These are phyloP conservation scores for Apantesis nais DNA, from an alignment of 2,888 invertebrate species.

Conservation along the genomic window DNA sequence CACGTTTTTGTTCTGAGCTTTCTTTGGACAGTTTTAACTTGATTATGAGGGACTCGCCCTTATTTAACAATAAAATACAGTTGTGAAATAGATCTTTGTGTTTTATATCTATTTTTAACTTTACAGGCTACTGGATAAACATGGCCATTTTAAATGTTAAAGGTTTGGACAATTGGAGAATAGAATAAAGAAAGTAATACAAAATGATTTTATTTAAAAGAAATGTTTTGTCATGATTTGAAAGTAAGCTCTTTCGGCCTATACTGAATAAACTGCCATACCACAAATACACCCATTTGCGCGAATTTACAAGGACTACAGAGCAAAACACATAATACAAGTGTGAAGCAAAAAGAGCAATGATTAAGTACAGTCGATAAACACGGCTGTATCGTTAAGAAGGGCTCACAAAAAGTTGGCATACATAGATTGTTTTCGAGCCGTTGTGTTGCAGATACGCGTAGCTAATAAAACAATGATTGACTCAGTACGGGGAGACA, in stretches of 20 bases:
- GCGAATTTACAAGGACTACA: neutral
- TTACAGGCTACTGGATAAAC: neutral
- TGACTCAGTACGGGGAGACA: conserved; percentile 69
- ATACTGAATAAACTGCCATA: conserved; percentile 24
- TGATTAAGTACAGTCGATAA: conserved; percentile 36
- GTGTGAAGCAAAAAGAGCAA: conserved; percentile 20
- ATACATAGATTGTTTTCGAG: conserved; percentile 51
- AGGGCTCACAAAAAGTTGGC: conserved; percentile 34
- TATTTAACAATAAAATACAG: neutral
- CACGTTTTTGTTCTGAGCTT: conserved; percentile 21
- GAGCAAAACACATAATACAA: neutral
- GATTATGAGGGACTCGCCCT: neutral
- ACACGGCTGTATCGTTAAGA: conserved; percentile 36
- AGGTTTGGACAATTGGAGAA: neutral
- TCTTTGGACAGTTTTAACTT: conserved; percentile 3
- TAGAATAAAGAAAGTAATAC: neutral
- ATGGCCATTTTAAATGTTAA: neutral
- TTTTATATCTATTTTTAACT: conserved; percentile 1
- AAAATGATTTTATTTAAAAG: neutral
- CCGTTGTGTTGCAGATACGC: conserved; percentile 45
- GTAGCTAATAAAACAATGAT: conserved; percentile 81
- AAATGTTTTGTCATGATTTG: neutral
- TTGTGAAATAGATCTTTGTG: conserved; percentile 3
- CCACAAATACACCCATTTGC: conserved; percentile 7
- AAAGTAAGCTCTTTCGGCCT: neutral